phyloP scores from a whole-genome alignment of 1,140 invertebrate genomes.

The Drosophila mojavensis region DNA sequence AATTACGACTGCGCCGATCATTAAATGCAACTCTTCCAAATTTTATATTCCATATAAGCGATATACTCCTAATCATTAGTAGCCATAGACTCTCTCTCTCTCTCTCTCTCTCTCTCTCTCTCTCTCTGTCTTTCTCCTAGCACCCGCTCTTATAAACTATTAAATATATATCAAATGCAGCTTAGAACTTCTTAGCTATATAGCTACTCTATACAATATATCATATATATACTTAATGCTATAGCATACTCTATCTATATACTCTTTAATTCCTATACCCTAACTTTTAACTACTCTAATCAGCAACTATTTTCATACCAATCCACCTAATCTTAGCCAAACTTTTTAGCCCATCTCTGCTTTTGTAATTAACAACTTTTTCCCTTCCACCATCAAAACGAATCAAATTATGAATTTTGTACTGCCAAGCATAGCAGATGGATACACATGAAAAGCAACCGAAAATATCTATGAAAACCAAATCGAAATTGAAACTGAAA shows the following conservation, averaged over 20 bases:
- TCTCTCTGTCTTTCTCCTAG: conserved; percentile 22
- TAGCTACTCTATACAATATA: conserved; percentile 18
- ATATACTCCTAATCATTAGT: conserved; percentile 55
- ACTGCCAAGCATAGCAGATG: conserved; percentile 54
- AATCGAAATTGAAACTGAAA: background rate
- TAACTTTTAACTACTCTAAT: conserved; percentile 13
- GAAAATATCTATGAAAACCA: conserved; percentile 25
- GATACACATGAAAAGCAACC: conserved; percentile 64
- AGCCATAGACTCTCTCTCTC: conserved; percentile 47
- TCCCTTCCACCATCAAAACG: conserved; percentile 7
- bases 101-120: conserved; percentile 28
- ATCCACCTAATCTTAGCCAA: conserved; percentile 37
- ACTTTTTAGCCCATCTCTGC: conserved; percentile 43
- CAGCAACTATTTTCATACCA: conserved; percentile 35
- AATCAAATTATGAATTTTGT: conserved; percentile 14
- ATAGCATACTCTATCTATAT: background rate
- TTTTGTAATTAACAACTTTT: conserved; percentile 68
- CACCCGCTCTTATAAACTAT: conserved; percentile 23
- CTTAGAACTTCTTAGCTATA: conserved; percentile 23
- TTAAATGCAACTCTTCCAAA: conserved; percentile 46
- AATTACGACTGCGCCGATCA: conserved; percentile 67
- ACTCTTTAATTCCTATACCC: conserved; percentile 5
- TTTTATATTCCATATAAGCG: conserved; percentile 51
- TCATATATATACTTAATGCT: background rate
- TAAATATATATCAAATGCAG: conserved; percentile 8